Evolutionary conservation across 2,113 vertebrate genomes (phyloP).

Genomic region (Thamnaconus septentrionalis): DNA sequence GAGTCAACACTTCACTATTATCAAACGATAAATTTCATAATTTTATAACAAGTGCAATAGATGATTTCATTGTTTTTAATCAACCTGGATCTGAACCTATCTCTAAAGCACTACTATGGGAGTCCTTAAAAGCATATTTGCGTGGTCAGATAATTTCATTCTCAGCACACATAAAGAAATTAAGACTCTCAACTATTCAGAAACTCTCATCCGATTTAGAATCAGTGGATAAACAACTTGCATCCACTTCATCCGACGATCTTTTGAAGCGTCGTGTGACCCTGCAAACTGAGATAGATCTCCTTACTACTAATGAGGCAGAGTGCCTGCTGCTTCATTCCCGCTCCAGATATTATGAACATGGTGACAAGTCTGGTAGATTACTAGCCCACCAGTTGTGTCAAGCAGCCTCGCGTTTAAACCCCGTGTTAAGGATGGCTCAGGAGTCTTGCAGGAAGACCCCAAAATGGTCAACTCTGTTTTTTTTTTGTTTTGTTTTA

Average conservation of each 20-base stretch:
- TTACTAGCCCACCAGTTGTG: slow-evolving; percentile 5
- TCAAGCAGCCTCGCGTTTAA: neutral
- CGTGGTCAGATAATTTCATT: too few species aligned
- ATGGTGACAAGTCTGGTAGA: slow-evolving; percentile 6
- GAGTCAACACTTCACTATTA: slow-evolving; percentile 1
- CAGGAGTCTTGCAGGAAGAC: neutral
- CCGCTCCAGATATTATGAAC: neutral
- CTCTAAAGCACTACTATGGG: neutral
- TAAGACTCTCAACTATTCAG: too few species aligned
- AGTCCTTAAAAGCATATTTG: slow-evolving; percentile 10
- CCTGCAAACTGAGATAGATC: slow-evolving; percentile 1
- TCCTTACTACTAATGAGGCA: slow-evolving; percentile 6
- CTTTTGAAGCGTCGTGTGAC: neutral
- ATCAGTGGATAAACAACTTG: neutral
- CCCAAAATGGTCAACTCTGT: neutral
- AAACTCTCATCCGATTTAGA: neutral
- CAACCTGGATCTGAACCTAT: neutral
- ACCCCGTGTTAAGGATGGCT: neutral
- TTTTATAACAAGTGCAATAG: neutral
- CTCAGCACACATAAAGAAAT: too few species aligned
- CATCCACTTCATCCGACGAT: neutral
- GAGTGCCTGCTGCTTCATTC: neutral
- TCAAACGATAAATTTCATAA: neutral
- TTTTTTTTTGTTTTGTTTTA: slow-evolving; percentile 3
- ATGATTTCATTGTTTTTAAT: slow-evolving; percentile 2